phyloP scores from a whole-genome alignment of 2,888 invertebrate genomes.

The Suillia variegata region DNA sequence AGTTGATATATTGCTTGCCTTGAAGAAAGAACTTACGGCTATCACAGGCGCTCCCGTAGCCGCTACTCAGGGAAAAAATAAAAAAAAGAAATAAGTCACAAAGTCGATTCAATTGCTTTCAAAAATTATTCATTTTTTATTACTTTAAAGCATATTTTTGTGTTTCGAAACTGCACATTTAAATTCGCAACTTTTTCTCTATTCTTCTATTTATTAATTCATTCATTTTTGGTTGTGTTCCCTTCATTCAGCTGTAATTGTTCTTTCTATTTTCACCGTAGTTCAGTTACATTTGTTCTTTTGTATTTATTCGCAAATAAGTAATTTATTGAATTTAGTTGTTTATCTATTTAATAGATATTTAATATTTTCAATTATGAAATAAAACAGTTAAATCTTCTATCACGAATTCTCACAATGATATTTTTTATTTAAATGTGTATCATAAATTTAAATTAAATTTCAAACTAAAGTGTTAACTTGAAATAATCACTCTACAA shows the following conservation, averaged over 20 bases:
- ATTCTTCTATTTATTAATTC: neutral
- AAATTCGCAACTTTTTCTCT: neutral
- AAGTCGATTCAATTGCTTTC: conserved; percentile 3
- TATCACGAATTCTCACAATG: too few species aligned
- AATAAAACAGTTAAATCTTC: conserved; percentile 9
- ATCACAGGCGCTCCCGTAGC: conserved; percentile 46
- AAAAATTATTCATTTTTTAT: neutral
- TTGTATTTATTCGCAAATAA: conserved; percentile 12
- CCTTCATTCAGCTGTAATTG: neutral
- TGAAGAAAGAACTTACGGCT: conserved; percentile 71
- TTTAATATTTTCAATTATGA: conserved; percentile 1
- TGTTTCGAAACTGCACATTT: too few species aligned
- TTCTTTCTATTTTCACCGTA: neutral
- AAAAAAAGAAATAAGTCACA: conserved; percentile 53
- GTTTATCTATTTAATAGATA: conserved; percentile 1
- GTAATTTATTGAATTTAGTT: conserved; percentile 13
- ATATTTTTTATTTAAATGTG: too few species aligned
- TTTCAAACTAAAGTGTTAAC: too few species aligned
- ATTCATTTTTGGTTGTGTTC: conserved; percentile 7
- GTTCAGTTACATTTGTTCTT: neutral
- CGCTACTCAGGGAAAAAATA: conserved; percentile 45
- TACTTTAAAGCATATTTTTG: too few species aligned
- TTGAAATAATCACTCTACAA: too few species aligned
- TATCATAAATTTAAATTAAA: neutral
- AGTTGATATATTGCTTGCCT: conserved; percentile 71